phyloP scores from a whole-genome alignment of 1,140 invertebrate genomes.

The Nasonia giraulti region DNA sequence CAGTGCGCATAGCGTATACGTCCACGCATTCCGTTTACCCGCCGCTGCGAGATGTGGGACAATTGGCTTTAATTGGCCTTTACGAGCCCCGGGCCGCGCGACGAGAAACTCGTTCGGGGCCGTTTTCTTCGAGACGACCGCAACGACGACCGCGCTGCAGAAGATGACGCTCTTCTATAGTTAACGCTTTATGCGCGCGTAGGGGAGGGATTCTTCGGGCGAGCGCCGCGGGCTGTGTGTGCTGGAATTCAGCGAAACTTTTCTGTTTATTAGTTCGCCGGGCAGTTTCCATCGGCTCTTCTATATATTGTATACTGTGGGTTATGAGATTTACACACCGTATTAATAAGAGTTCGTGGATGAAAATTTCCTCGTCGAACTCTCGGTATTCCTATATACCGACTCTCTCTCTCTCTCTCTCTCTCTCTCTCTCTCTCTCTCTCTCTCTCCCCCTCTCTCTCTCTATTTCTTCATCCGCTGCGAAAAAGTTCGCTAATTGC shows the following conservation, averaged over 20 bases:
- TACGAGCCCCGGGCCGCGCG: neutral
- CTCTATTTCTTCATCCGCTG: neutral
- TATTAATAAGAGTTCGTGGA: no score
- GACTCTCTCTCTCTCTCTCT: no score
- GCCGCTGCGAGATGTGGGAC: constrained; percentile 12
- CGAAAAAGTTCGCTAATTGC: neutral
- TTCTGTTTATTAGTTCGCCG: neutral
- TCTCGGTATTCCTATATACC: no score
- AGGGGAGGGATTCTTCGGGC: neutral
- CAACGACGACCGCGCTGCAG: neutral
- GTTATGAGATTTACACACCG: no score
- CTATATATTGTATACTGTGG: no score
- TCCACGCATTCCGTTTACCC: constrained; percentile 44
- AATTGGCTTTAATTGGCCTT: constrained; percentile 50
- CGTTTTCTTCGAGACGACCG: neutral
- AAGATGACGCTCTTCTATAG: constrained; percentile 14
- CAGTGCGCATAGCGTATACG: neutral
- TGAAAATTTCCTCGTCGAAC: neutral
- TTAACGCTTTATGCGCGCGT: constrained; percentile 1
- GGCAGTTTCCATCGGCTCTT: no score
- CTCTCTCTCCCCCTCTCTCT: no score
- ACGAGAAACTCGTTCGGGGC: neutral
- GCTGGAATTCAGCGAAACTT: neutral
- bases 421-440: no score
- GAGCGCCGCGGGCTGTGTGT: neutral